Base-by-base conservation (phyloP, 2,888 invertebrate genomes). In the Drosophila aldrichi region DNA sequence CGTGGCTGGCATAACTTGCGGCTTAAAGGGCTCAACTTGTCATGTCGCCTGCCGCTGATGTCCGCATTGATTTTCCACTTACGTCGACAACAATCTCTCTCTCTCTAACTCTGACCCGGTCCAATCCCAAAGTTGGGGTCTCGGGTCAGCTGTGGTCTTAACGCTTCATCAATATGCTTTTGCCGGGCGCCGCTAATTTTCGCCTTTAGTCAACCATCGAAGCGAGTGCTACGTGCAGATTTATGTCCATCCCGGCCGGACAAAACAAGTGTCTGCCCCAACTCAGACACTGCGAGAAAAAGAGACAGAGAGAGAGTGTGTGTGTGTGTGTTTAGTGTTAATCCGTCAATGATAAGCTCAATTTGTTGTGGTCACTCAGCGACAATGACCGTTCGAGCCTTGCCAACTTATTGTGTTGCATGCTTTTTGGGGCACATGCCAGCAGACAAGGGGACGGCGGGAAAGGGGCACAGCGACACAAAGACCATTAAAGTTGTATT, bases 11-110 rank as follows among this genome's bases (percentile, higher is more conserved):
- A 87, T 87, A 87, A 88, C 88, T 88, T 85, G 81, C 88, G 88
- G 90, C 90, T 91, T 91, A 90, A 91, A 88, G 88, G 90, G 88
- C 83, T 91, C 90, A 91, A 90, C 87, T 90, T 90, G 88, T 91
- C 91, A 91, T 86, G 90, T 88, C 76, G 81, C 80, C 90, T 79
- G 80, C 79, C 87, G 74, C 80, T 70, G 72, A 83, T 82, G 81
- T 79, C 66, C 75, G 88, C 89, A 89, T 88, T 90, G 82, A 86
- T 81, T 82, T 86, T 81, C 77, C 78, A 79, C 79, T 81, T 87
- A 77, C 71, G 64, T 49, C 43, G 49, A 71, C 79, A 65, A 29
- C 29, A 29, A 4, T 25, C 65, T 72, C 59, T 63, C 43, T 20
- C 36, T 29, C 41, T 25, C 48, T 20, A 40, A 34, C 55, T 43